These are phyloP conservation scores for Hydrolagus colliei DNA, from an alignment of 2,797 vertebrate genomes.

Conservation along the genomic window DNA sequence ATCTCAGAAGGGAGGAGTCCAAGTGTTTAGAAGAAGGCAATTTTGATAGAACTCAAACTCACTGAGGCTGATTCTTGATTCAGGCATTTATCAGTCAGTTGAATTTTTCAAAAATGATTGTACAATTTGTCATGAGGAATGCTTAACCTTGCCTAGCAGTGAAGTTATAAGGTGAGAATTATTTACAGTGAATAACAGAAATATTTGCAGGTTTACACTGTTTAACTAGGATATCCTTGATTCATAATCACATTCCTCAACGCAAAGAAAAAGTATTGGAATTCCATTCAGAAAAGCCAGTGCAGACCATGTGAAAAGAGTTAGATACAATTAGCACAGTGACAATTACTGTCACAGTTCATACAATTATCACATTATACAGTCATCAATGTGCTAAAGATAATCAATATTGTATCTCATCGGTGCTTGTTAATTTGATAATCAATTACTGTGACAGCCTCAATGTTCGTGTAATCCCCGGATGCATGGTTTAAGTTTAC, in stretches of 20 bases:
- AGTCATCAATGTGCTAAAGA: constrained; percentile 27
- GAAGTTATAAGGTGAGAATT: background rate
- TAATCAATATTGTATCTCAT: constrained; percentile 31
- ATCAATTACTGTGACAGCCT: constrained; percentile 31
- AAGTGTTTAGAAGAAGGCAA: background rate
- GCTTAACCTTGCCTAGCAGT: background rate
- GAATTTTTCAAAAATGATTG: background rate
- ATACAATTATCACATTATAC: constrained; percentile 32
- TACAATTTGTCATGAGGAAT: background rate
- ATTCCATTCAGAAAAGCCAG: constrained; percentile 13
- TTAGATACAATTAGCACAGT: constrained; percentile 29
- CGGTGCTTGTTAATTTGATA: constrained; percentile 24
- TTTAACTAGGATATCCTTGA: background rate
- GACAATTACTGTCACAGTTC: constrained; percentile 30
- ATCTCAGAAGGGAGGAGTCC: background rate
- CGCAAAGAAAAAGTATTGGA: background rate
- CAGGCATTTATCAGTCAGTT: background rate
- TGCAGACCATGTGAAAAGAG: background rate
- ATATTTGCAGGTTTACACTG: background rate
- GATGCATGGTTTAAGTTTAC: constrained; percentile 19
- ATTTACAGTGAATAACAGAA: background rate
- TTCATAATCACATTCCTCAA: background rate
- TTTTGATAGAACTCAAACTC: background rate
- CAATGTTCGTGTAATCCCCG: constrained; percentile 28
- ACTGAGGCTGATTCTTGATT: background rate